Evolutionary conservation across 2,113 vertebrate species (phyloP), one percentile per base, ranked within the genome.

Genomic region (Sprattus sprattus): DNA sequence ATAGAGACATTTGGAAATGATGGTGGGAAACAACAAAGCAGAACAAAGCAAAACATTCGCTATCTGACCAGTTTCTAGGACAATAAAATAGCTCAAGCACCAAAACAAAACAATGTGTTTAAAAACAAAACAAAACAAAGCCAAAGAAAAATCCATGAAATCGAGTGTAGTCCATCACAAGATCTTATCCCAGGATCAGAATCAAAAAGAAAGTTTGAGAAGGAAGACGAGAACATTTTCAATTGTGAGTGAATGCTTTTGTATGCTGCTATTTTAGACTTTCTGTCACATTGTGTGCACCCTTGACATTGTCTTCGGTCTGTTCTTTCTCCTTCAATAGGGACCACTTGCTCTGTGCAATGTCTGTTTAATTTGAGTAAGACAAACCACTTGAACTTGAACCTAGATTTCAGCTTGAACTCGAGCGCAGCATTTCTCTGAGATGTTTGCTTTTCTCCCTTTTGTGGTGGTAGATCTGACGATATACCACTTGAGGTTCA

Each of bases 361-460:
- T 13, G 71, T 78, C 71, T 78, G 71, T 78, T 78, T 78, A 78
- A 78, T 78, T 11, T 39, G 71, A 15, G 39, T 16, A 78, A 44
- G 71, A 78, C 71, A 78, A 78, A 39, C 28, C 71, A 78, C 71
- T 78, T 78, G 25, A 78, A 16, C 71, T 78, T 78, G 71, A 78
- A 39, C 71, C 71, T 32, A 16, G 25, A 39, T 32, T 16, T 78
- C 71, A 32, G 25, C 32, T 39, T 78, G 28, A 78, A 39, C 32
- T 78, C 32, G n/a, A 28, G 28, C 25, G 64, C 71, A 39, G 71
- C 28, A 4, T 78, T 78, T 78, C 10, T 32, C 25, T 15, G 28
- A 78, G 71, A 78, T 28, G 25, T 78, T 78, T 78, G 71, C 71
- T 32, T 78, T 78, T 78, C 28, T 32, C 28, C 71, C 32, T 28